Evolutionary conservation across 2,797 vertebrate genomes (phyloP).

Genomic region (Momotus momota): DNA sequence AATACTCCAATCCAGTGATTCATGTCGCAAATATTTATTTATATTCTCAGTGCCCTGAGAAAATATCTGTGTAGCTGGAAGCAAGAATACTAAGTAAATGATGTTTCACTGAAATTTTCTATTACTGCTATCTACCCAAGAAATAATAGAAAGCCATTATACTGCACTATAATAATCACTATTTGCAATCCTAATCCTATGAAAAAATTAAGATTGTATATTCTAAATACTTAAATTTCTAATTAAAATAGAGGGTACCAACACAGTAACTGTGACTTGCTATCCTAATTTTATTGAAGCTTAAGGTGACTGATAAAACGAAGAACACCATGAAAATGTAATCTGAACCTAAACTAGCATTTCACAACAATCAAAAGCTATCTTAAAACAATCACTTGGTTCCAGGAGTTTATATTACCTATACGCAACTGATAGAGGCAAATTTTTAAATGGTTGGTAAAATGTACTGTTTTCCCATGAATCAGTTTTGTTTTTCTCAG

Average conservation of each 20-base stretch:
- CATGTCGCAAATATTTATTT: neutral
- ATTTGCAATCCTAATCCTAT: neutral
- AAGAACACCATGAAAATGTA: neutral
- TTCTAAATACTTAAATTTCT: neutral
- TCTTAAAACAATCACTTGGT: neutral
- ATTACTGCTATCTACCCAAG: neutral
- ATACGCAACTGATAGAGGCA: neutral
- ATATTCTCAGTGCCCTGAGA: neutral
- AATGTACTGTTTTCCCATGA: neutral
- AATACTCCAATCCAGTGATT: neutral
- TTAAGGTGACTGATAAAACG: neutral
- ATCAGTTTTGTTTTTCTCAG: neutral
- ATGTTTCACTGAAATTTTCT: neutral
- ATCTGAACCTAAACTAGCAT: neutral
- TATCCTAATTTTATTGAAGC: neutral
- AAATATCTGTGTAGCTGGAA: neutral
- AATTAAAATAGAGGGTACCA: neutral
- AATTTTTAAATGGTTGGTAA: neutral
- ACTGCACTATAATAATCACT: neutral
- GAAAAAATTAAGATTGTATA: neutral
- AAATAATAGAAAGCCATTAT: neutral
- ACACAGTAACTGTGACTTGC: neutral
- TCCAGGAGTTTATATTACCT: neutral
- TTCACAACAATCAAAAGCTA: neutral
- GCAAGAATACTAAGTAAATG: neutral